phyloP scores from a whole-genome alignment of 2,113 vertebrate species.

The Chrysochloris asiatica region DNA sequence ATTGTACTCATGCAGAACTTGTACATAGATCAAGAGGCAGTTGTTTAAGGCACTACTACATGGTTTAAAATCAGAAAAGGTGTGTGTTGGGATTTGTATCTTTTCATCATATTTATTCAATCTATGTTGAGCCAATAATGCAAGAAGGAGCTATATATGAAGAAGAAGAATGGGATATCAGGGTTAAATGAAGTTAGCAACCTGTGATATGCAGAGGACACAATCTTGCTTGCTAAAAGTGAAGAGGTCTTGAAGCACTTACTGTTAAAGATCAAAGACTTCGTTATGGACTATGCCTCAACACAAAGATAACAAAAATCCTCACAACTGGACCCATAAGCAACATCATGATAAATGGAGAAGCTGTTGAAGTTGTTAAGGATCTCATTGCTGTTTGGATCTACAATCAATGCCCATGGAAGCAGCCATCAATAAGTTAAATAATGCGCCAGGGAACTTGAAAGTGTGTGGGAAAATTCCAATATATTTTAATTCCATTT shows the following conservation, averaged over 20 bases:
- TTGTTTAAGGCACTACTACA: not conserved
- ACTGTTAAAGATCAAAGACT: not conserved
- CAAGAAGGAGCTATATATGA: not conserved
- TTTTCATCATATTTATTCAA: not conserved
- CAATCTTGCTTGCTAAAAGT: not conserved
- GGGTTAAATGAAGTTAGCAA: not conserved
- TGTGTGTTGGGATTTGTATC: not conserved
- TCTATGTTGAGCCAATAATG: not conserved
- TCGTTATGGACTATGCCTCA: too few relatives aligned
- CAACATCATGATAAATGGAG: too few relatives aligned
- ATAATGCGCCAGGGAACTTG: too few relatives aligned
- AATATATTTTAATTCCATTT: too few relatives aligned
- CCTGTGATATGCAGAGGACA: not conserved
- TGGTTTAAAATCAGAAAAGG: not conserved
- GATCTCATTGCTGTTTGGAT: not conserved
- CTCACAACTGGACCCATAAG: too few relatives aligned
- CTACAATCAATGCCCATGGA: not conserved
- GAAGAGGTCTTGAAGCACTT: too few relatives aligned
- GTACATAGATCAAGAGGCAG: not conserved
- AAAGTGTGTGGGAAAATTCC: too few relatives aligned
- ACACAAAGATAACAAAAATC: not conserved
- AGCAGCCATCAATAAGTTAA: too few relatives aligned
- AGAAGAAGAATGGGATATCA: not conserved
- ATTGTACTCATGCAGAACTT: not conserved
- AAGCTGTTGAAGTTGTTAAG: too few relatives aligned